These are phyloP conservation scores for Hestina assimilis DNA, from an alignment of 1,140 invertebrate species.

Conservation along the genomic window DNA sequence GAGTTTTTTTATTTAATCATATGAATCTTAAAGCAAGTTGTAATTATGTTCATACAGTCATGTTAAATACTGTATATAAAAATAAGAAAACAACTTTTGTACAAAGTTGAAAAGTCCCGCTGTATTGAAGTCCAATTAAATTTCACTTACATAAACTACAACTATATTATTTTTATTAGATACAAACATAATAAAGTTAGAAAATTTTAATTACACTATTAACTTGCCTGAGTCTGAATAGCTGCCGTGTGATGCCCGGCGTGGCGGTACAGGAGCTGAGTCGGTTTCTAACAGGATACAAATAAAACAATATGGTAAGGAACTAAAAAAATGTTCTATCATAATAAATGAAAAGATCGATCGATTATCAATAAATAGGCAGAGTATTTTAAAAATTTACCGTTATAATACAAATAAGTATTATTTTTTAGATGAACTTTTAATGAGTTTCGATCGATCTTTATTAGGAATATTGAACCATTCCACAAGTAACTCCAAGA, in stretches of 20 bases:
- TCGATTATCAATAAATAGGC: not conserved
- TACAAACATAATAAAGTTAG: too few relatives aligned
- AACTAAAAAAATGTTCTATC: slow-evolving; percentile 15
- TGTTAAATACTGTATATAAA: too few relatives aligned
- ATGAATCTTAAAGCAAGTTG: not conserved
- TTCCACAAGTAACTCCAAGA: slow-evolving; percentile 51
- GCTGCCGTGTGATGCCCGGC: slow-evolving; percentile 80
- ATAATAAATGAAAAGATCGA: slow-evolving; percentile 13
- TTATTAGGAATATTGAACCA: slow-evolving; percentile 2
- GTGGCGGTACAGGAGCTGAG: slow-evolving; percentile 82
- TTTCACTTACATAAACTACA: too few relatives aligned
- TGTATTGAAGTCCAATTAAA: too few relatives aligned
- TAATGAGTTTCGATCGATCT: slow-evolving; percentile 18
- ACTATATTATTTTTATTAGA: too few relatives aligned
- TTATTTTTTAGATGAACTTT: not conserved
- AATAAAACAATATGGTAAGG: slow-evolving; percentile 41
- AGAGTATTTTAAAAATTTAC: not conserved
- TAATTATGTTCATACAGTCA: too few relatives aligned
- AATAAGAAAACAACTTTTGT: too few relatives aligned
- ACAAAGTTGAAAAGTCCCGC: too few relatives aligned
- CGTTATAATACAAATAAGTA: not conserved
- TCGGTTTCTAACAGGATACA: slow-evolving; percentile 80
- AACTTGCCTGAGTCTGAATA: slow-evolving; percentile 81
- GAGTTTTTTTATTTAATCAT: not conserved
- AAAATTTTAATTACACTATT: not conserved